Evolutionary conservation across 2,113 vertebrate species (phyloP).

Genomic region (Pardalotus punctatus): DNA sequence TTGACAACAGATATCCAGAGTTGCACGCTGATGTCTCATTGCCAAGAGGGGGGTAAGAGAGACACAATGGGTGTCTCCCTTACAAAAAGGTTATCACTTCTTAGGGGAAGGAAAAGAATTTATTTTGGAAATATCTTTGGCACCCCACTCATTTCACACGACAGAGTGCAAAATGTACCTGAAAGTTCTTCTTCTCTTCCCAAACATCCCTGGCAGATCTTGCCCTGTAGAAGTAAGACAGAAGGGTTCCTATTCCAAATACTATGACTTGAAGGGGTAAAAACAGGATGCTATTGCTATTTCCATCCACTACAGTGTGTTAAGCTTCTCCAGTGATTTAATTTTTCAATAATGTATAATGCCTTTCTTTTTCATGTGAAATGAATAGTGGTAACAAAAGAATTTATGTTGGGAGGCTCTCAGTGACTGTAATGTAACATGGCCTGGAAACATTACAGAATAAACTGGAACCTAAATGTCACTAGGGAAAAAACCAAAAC

Average conservation of each 20-base stretch:
- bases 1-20: background rate
- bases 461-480: background rate
- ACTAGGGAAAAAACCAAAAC: background rate
- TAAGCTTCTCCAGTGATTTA: background rate
- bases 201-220: background rate
- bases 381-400: background rate
- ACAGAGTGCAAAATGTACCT: background rate
- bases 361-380: background rate
- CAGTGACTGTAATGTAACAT: background rate
- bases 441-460: background rate
- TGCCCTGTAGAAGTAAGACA: background rate
- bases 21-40: background rate
- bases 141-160: background rate
- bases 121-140: background rate
- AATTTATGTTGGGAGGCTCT: background rate
- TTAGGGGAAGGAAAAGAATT: background rate
- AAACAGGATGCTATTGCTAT: background rate
- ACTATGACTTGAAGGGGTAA: background rate
- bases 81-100: background rate
- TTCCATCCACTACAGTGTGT: background rate
- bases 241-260: background rate
- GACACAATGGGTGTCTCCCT: background rate
- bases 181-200: background rate
- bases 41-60: background rate
- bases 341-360: background rate